Evolutionary conservation across 1,140 invertebrate species (phyloP), one percentile per base, ranked within the genome.

Genomic region (Holcopasites calliopsidis): DNA sequence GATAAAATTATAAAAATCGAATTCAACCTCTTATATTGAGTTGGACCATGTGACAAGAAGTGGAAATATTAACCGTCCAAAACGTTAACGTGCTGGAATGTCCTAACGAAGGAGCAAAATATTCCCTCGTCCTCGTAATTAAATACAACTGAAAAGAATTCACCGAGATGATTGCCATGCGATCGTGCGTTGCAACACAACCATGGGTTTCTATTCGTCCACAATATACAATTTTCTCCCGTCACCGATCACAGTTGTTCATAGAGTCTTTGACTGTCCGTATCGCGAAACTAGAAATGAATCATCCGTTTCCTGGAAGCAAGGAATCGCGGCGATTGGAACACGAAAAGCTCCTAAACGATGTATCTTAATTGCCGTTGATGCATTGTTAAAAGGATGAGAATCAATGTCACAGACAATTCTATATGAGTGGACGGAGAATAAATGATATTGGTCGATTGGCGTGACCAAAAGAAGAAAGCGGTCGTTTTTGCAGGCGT

Each of bases 221-320:
- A 31, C 35, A 65, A 66, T 62, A 47, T 68, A 52, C 33, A 60
- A 72, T 62, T 76, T 49, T 66, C 52, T 31, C 50, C 58, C 54
- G 35, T 80, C 60, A 65, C 50, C 42, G 54, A 81, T 79, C 69
- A 47, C 62, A 61, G 50, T 31, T 55, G 44, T n/a, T 79, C 23
- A 64, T 64, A 18, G 47, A 76, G 74, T 55, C 26, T 69, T 54
- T 44, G 50, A 50, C 42, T 49, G 60, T 52, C n/a, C 52, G 61
- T 68, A 80, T 78, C 70, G 47, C 47, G 58, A 52, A 66, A 54
- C 69, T 75, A 61, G 70, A 70, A 78, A 71, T 85, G 85, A 86
- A 82, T 86, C 84, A 86, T 80, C 52, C 64, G 79, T 55, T 86
- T 85, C 83, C 79, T 78, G 75, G 81, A 83, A 82, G 62, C 57